Conservation (phyloP, 2,888 invertebrate genomes). For the Horisme vitalbata region DNA sequence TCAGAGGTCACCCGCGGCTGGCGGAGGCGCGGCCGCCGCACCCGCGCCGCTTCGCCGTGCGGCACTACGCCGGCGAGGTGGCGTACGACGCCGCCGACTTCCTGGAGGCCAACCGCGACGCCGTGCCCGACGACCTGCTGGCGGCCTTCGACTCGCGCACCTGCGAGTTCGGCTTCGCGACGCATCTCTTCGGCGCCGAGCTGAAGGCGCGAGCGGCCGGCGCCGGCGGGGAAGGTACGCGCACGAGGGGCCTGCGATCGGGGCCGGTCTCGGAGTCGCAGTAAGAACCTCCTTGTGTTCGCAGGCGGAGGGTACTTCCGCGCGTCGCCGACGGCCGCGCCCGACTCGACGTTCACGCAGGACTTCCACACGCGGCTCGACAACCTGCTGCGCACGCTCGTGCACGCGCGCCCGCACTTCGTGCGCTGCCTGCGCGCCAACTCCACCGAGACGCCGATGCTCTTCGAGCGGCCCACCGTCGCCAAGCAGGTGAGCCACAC, state of each 20-base stretch:
- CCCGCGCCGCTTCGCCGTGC: constrained; percentile 92
- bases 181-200: constrained; percentile 97
- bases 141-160: constrained; percentile 95
- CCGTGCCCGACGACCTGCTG: constrained; percentile 95
- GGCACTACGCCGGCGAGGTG: constrained; percentile 91
- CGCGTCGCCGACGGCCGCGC: constrained; percentile 95
- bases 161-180: constrained; percentile 98
- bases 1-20: constrained; percentile 90
- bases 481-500: constrained; percentile 88
- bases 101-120: constrained; percentile 95
- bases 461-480: constrained; percentile 92
- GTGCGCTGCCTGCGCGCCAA: constrained; percentile 96
- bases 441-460: constrained; percentile 89
- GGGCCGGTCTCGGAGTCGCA: too few species aligned
- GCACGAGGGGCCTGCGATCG: too few species aligned
- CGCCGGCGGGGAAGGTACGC: constrained; percentile 7
- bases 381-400: constrained; percentile 94
- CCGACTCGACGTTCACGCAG: constrained; percentile 94
- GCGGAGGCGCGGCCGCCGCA: constrained; percentile 91
- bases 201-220: constrained; percentile 83
- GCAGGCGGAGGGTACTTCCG: constrained; percentile 84
- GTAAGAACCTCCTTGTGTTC: too few species aligned
- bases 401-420: constrained; percentile 97
- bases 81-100: constrained; percentile 95
- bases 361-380: constrained; percentile 97